Base-by-base conservation (phyloP, 2,113 vertebrate genomes). In the Gila orcuttii region DNA sequence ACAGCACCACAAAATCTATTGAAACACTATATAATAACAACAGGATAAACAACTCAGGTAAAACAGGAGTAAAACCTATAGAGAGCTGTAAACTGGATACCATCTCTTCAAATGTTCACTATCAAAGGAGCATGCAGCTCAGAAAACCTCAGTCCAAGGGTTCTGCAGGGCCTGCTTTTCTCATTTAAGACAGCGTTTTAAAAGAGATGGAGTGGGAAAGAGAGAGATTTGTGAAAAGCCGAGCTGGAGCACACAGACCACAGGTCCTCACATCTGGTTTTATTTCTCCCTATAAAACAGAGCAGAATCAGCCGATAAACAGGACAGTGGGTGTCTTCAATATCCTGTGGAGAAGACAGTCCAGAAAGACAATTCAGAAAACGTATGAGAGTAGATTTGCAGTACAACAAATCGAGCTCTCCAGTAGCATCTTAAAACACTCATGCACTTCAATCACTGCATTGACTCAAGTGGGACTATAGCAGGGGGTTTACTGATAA, bases 271-370 rank as follows among this genome's bases (percentile, higher is more conserved):
- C 85, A 92, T 88, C 75, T 86, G 88, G 79, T 85, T 91, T 92
- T 85, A 92, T 89, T 88, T 52, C 9, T 21, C 21, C 84, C 83
- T 85, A 87, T 92, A 90, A 91, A 92, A 87, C 64, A 52, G 33
- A 50, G 62, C 60, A 84, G 78, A 17, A 76, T 7, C 28, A 17
- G 31, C 23, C 55, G 57, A 75, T 76, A 83, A 79, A 59, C 3
- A 66, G 42, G 55, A 71, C 39, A n/a, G 6, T 71, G 45, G 55
- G 64, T 36, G 57, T 75, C 23, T 73, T 68, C 85, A 71, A 31
- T 81, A 23, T 57, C 85, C 52, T 1, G 13, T 33, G 9, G 50
- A 84, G 69, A 42, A n/a, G 59, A 85, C 45, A 21, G 73, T 33
- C 21, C 12, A 21, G 33, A 28, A 28, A 50, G 52, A 60, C 50